phyloP scores from a whole-genome alignment of 2,888 invertebrate species.

The Tenthredo livida region DNA sequence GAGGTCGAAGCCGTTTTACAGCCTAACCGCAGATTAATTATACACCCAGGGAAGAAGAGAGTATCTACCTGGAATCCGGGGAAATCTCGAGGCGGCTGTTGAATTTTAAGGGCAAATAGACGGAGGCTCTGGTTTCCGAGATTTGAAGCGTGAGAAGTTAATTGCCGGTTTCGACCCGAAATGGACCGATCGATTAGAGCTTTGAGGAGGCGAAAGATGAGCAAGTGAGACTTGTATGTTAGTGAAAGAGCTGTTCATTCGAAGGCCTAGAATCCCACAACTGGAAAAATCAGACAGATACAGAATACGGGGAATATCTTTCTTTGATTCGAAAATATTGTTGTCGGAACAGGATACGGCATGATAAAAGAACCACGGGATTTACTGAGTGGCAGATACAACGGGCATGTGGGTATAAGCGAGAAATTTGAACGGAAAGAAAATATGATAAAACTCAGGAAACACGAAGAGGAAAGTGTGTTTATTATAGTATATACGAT shows the following conservation, averaged over 20 bases:
- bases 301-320: not conserved
- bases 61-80: not conserved
- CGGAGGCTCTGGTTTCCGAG: not conserved
- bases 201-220: not conserved
- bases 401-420: not conserved
- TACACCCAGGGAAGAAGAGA: constrained; percentile 9
- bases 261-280: not conserved
- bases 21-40: constrained; percentile 27
- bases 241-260: not conserved
- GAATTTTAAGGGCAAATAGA: constrained; percentile 13
- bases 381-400: constrained; percentile 6
- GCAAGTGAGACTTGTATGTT: not conserved
- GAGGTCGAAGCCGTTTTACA: constrained; percentile 21
- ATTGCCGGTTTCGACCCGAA: not conserved
- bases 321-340: constrained; percentile 13
- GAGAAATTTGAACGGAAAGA: not conserved
- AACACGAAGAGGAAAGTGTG: not conserved
- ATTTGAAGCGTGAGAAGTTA: constrained; percentile 22
- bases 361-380: constrained; percentile 16
- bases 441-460: constrained; percentile 3
- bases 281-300: not conserved
- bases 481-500: constrained; percentile 1
- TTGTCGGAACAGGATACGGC: not conserved
- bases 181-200: constrained; percentile 13
- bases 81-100: constrained; percentile 25